A percentile compares a stretch with the other conserved stretches of the same genome.
These are phyloP conservation scores for Drosophila anomalipes DNA, from an alignment of 2,888 invertebrate species.

Conservation along the genomic window DNA sequence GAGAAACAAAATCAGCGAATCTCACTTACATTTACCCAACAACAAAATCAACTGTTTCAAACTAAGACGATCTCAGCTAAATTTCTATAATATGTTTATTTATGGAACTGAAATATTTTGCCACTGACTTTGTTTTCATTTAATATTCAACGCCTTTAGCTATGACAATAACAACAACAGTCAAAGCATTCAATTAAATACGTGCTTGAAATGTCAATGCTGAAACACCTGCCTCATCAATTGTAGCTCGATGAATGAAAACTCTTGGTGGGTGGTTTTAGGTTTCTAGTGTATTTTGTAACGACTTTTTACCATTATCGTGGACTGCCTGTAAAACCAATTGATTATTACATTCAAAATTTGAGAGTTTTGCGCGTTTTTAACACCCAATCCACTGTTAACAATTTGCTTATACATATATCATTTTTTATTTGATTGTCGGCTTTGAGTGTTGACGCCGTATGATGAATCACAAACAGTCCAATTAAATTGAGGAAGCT, in stretches of 20 bases:
- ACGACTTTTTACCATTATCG: slow-evolving; percentile 21
- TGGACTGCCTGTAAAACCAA: slow-evolving; percentile 43
- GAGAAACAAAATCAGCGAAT: slow-evolving; percentile 24
- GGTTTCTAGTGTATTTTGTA: slow-evolving; percentile 24
- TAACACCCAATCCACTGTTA: slow-evolving; percentile 16
- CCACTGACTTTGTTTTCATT: slow-evolving; percentile 27
- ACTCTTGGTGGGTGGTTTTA: slow-evolving; percentile 52
- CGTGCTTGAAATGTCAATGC: slow-evolving; percentile 54
- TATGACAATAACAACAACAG: slow-evolving; percentile 41
- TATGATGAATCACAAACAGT: slow-evolving; percentile 36
- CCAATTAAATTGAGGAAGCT: slow-evolving; percentile 30
- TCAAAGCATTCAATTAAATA: slow-evolving; percentile 41
- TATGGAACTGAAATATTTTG: slow-evolving; percentile 34
- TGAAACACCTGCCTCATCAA: slow-evolving; percentile 53
- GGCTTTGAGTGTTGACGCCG: slow-evolving; percentile 16
- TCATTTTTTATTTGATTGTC: slow-evolving; percentile 23
- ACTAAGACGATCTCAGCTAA: neutral
- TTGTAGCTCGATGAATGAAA: slow-evolving; percentile 42
- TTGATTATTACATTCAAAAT: slow-evolving; percentile 33
- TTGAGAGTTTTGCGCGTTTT: slow-evolving; percentile 19
- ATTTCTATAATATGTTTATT: slow-evolving; percentile 25
- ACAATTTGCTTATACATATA: slow-evolving; percentile 37
- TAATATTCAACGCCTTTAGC: slow-evolving; percentile 42
- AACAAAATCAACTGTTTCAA: slow-evolving; percentile 44
- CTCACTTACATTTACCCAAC: slow-evolving; percentile 25